Evolutionary conservation across 1,140 invertebrate species (phyloP).

Genomic region (Monochamus saltuarius): DNA sequence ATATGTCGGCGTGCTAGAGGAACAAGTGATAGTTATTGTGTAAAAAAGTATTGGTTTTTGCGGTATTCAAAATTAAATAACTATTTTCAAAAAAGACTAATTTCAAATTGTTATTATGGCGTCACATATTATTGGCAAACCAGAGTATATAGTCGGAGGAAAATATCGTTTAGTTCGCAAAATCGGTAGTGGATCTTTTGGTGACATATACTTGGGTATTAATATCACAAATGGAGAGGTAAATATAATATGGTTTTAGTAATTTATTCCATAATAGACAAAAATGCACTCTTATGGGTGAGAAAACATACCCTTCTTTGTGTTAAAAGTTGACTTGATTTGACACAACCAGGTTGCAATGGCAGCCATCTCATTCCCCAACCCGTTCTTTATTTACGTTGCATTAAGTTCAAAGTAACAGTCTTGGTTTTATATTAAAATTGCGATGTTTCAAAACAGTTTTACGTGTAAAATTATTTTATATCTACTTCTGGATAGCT

Average conservation of each 20-base stretch:
- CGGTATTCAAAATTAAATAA: slow-evolving; percentile 40
- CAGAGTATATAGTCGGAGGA: slow-evolving; percentile 70
- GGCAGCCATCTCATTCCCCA: slow-evolving; percentile 41
- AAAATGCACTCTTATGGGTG: too few species aligned
- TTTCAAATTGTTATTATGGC: slow-evolving; percentile 44
- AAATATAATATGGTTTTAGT: slow-evolving; percentile 20
- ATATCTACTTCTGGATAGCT: slow-evolving; percentile 1
- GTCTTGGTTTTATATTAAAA: not conserved
- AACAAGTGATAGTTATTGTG: slow-evolving; percentile 49
- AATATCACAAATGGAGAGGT: slow-evolving; percentile 93
- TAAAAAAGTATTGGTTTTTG: slow-evolving; percentile 43
- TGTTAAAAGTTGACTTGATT: not conserved
- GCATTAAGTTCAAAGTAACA: too few species aligned
- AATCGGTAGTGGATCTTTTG: slow-evolving; percentile 98
- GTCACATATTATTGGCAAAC: slow-evolving; percentile 41
- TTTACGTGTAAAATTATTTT: slow-evolving; percentile 20
- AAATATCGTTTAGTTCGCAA: slow-evolving; percentile 95
- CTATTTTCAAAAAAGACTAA: slow-evolving; percentile 33
- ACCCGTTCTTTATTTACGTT: slow-evolving; percentile 23
- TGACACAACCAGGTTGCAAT: slow-evolving; percentile 29
- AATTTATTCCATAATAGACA: not conserved
- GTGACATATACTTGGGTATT: slow-evolving; percentile 97
- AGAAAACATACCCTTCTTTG: not conserved
- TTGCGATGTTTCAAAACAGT: slow-evolving; percentile 3
- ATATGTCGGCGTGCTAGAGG: slow-evolving; percentile 52